Evolutionary conservation across 2,113 vertebrate genomes (phyloP).

Genomic region (Panurus biarmicus): DNA sequence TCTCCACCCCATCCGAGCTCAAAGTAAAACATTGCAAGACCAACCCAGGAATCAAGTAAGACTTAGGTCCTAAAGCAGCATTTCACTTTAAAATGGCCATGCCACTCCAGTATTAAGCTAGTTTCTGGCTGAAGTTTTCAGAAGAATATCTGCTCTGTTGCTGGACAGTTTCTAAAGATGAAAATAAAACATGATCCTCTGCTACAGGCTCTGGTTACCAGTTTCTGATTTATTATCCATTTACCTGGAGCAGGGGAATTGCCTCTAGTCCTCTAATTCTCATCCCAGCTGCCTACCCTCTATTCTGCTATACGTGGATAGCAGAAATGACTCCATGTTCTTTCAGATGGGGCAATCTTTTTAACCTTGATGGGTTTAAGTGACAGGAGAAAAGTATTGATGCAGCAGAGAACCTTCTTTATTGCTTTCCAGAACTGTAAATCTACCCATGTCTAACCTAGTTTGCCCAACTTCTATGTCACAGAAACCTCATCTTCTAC

Average conservation of each 20-base stretch:
- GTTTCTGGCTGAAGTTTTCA: not conserved
- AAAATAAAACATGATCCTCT: constrained; percentile 1
- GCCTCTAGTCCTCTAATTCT: constrained; percentile 15
- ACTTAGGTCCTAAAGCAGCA: not conserved
- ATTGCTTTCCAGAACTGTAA: constrained; percentile 11
- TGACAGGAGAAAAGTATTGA: not conserved
- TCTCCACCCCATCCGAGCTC: not conserved
- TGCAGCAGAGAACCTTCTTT: not conserved
- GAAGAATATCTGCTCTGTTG: not conserved
- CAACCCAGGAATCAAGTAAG: not conserved
- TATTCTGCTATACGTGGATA: not conserved
- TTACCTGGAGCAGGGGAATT: constrained; percentile 16
- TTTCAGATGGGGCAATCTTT: constrained; percentile 32
- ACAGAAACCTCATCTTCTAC: not conserved
- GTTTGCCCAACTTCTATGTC: not conserved
- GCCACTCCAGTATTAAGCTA: not conserved
- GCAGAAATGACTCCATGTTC: constrained; percentile 10
- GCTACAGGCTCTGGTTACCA: not conserved
- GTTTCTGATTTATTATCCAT: constrained; percentile 38
- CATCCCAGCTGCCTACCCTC: not conserved
- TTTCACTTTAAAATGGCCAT: not conserved
- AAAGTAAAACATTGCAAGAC: not conserved
- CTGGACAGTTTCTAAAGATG: not conserved
- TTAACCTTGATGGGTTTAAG: constrained; percentile 25
- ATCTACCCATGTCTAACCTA: not conserved